Evolutionary conservation across 1,140 invertebrate species (phyloP).

Genomic region (Drosophila mauritiana): DNA sequence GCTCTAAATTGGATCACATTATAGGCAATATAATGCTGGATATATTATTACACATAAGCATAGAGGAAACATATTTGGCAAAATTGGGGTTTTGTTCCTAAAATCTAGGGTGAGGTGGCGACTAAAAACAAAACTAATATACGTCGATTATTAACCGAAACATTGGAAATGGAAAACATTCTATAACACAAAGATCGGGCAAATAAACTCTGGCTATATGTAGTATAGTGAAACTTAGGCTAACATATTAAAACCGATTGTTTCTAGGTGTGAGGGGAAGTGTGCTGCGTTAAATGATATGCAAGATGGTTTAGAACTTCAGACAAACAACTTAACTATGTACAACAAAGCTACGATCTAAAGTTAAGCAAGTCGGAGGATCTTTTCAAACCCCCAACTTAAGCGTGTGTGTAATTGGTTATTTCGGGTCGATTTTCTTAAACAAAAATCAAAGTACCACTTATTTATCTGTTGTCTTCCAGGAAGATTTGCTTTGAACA

Average conservation of each 20-base stretch:
- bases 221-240: conserved; percentile 21
- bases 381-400: conserved; percentile 1
- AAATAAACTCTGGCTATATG: conserved; percentile 22
- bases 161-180: conserved; percentile 25
- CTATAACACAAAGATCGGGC: conserved; percentile 17
- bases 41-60: conserved; percentile 32
- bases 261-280: conserved; percentile 16
- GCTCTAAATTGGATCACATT: conserved; percentile 39
- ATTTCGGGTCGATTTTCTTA: conserved; percentile 15
- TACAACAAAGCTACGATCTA: conserved; percentile 61
- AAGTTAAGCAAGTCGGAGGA: conserved; percentile 17
- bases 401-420: conserved; percentile 12
- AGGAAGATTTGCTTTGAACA: conserved; percentile 15
- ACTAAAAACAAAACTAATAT: conserved; percentile 28
- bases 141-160: conserved; percentile 17
- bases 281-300: conserved; percentile 48
- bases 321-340: conserved; percentile 64
- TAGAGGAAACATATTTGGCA: conserved; percentile 77
- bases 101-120: conserved; percentile 39
- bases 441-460: conserved; percentile 2
- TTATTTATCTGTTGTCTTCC: background rate
- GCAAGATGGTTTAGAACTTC: conserved; percentile 31
- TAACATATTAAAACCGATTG: conserved; percentile 56
- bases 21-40: conserved; percentile 33
- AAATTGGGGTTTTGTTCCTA: conserved; percentile 69